Conservation (phyloP, 2,888 invertebrate genomes). For the Crocallis elinguaria region DNA sequence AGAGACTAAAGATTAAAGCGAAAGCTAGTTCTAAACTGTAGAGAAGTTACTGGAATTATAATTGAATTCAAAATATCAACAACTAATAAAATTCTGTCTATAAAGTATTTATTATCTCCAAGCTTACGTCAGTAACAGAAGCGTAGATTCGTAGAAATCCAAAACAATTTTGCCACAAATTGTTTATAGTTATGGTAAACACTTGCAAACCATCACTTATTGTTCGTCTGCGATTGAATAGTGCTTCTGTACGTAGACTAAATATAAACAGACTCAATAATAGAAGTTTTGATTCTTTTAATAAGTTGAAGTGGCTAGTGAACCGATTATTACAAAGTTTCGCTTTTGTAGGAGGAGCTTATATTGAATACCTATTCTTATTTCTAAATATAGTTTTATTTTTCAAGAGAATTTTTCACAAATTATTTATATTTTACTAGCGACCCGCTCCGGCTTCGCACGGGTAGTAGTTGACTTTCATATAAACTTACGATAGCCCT, state of each 20-base stretch:
- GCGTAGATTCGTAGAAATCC: background rate
- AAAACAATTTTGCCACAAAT: conserved; percentile 10
- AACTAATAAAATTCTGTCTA: background rate
- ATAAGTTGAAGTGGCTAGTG: background rate
- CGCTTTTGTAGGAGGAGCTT: background rate
- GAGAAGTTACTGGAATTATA: too few relatives aligned
- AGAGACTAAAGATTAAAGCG: too few relatives aligned
- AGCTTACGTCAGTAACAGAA: background rate
- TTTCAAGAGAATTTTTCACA: too few relatives aligned
- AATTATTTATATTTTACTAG: too few relatives aligned
- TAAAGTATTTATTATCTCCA: background rate
- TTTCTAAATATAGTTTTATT: too few relatives aligned
- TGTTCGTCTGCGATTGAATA: conserved; percentile 21
- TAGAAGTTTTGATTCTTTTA: conserved; percentile 11
- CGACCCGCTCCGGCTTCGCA: too few relatives aligned
- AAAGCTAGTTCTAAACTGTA: too few relatives aligned
- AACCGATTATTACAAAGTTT: background rate
- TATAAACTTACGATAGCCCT: too few relatives aligned
- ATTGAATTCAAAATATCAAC: background rate
- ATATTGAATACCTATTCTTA: too few relatives aligned
- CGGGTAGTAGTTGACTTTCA: too few relatives aligned
- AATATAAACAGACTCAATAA: conserved; percentile 33
- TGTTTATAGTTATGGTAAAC: conserved; percentile 20
- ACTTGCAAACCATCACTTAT: conserved; percentile 26
- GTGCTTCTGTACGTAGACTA: conserved; percentile 32